These are phyloP conservation scores for Scylla paramamosain DNA, from an alignment of 1,140 invertebrate genomes.

Conservation along the genomic window DNA sequence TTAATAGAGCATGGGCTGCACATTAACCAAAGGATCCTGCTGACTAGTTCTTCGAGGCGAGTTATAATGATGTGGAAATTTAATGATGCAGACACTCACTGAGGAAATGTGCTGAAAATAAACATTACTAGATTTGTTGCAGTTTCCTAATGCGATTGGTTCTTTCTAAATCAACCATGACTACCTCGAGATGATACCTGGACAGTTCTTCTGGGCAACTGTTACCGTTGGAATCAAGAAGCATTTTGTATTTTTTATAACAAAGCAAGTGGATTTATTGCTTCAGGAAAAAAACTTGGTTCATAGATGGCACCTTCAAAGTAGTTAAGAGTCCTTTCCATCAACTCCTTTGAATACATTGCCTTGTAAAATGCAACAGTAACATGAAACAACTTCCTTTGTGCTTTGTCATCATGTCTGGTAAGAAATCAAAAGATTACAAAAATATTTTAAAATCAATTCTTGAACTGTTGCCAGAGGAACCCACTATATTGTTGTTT, in stretches of 20 bases:
- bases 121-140: too few species aligned
- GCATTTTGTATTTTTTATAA: not conserved
- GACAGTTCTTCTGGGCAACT: not conserved
- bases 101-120: too few species aligned
- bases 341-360: constrained; percentile 13
- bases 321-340: not conserved
- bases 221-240: not conserved
- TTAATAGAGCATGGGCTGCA: constrained; percentile 19
- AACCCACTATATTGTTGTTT: not conserved
- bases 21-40: not conserved
- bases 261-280: not conserved
- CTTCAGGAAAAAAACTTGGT: not conserved
- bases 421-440: constrained; percentile 11
- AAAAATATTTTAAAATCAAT: not conserved
- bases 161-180: not conserved
- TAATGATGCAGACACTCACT: too few species aligned
- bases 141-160: too few species aligned
- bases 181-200: constrained; percentile 1
- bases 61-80: too few species aligned
- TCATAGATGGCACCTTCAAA: constrained; percentile 14
- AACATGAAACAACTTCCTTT: not conserved
- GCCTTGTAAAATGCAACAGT: not conserved
- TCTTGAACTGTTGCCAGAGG: not conserved
- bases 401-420: constrained; percentile 31
- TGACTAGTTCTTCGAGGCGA: not conserved